Conservation (phyloP, 2,888 invertebrate species). For the Escarpia spicata region DNA sequence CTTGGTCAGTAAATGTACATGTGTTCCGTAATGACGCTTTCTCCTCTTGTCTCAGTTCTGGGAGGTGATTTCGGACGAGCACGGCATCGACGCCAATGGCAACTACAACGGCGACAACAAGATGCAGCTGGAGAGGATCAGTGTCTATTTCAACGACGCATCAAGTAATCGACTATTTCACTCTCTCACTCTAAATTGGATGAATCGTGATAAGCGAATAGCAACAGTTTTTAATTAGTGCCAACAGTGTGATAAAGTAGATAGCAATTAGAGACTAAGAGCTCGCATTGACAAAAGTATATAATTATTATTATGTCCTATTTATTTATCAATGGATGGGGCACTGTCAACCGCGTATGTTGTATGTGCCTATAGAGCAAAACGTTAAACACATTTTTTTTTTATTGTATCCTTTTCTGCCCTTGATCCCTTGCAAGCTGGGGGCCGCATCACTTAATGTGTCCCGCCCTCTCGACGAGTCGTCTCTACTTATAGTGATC, state of each 20-base stretch:
- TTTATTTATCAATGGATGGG: too few relatives aligned
- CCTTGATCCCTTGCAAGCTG: too few relatives aligned
- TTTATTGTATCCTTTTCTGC: too few relatives aligned
- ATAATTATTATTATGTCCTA: too few relatives aligned
- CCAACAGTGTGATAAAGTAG: neutral
- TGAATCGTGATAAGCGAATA: neutral
- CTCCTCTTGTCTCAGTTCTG: conserved; percentile 44
- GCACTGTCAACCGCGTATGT: too few relatives aligned
- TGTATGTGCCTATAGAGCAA: too few relatives aligned
- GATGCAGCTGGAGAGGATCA: conserved; percentile 61
- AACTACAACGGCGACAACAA: conserved; percentile 51
- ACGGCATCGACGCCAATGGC: conserved; percentile 57
- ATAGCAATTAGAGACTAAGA: too few relatives aligned
- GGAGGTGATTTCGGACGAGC: conserved; percentile 63
- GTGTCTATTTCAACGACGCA: conserved; percentile 92
- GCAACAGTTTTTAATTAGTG: neutral
- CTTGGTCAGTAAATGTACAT: neutral
- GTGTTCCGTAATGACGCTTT: neutral
- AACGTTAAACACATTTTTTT: too few relatives aligned
- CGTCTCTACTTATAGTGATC: too few relatives aligned
- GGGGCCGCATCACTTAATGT: too few relatives aligned
- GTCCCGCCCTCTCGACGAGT: too few relatives aligned
- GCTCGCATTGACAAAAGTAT: too few relatives aligned
- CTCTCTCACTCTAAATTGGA: neutral
- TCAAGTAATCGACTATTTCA: conserved; percentile 25